Base-by-base conservation (phyloP, 2,797 vertebrate genomes). In the Tauraco hartlaubi region DNA sequence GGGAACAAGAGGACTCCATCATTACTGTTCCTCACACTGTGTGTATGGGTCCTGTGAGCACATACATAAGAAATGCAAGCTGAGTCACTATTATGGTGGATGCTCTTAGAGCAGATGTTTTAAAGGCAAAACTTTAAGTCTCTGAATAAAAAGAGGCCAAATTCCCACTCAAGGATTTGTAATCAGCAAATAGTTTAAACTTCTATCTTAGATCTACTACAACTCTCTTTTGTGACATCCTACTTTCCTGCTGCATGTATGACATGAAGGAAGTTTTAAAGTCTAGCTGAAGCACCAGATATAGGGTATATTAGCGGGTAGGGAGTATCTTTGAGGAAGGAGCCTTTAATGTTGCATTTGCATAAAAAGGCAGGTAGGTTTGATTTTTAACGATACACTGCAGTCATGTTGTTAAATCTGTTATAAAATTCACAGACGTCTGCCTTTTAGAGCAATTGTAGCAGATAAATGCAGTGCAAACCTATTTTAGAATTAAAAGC, bases 321-420 rank as follows among this genome's bases (percentile, higher is more conserved):
- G 79, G 37, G 44, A 59, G 29, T 44, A 29, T 78, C 86, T 77
- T 75, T 23, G 44, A 83, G 41, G 52, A 88, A 31, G 74, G 81
- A 87, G 33, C 28, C 29, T 88, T 94, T 89, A 69, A 59, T 83
- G 52, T 39, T 88, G 9, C 22, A 59, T 87, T 85, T 82, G 74
- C 85, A 77, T 77, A 11, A 90, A 76, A 62, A 68, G 74, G 49
- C 79, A 90, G 68, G 72, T 79, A 76, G 73, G n/a, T 84, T 93
- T 94, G 82, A 63, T 51, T 90, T 92, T 96, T 89, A 85, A 85
- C 6, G 20, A 56, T 75, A 8, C 39, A 20, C 66, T 80, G 29
- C 72, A 62, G 46, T 92, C 22, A 4, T 25, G 44, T 68, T 94
- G 78, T 95, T 95, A 76, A 89, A 92, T 66, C 64, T 92, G 48